phyloP scores from a whole-genome alignment of 2,113 vertebrate species.

The Fukomys damarensis region DNA sequence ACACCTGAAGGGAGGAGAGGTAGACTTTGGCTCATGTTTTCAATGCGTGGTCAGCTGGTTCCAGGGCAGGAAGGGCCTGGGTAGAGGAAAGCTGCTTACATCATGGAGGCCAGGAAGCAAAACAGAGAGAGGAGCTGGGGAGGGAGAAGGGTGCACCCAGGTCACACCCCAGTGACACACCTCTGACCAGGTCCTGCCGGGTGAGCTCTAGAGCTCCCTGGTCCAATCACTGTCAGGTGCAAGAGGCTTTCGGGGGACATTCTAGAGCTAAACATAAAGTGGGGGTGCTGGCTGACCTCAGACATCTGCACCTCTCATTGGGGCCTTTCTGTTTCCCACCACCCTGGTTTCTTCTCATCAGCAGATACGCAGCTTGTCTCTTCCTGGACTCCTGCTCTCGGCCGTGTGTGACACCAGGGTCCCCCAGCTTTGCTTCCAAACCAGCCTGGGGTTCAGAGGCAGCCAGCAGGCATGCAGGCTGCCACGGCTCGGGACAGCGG shows the following conservation, averaged over 20 bases:
- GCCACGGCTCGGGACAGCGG: too few relatives aligned
- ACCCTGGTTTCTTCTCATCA: background rate
- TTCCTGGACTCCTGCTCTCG: too few relatives aligned
- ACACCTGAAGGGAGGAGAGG: background rate
- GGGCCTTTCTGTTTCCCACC: accelerated
- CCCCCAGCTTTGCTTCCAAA: accelerated
- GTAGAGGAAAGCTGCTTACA: background rate
- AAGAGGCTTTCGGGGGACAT: background rate
- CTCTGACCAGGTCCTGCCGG: background rate
- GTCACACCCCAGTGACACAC: background rate
- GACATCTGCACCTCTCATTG: background rate
- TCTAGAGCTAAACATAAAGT: background rate
- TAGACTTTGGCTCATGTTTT: background rate
- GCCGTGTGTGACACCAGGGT: accelerated
- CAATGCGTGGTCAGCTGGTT: background rate
- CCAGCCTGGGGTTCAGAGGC: background rate
- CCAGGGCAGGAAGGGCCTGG: background rate
- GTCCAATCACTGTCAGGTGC: background rate
- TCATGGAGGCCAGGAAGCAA: background rate
- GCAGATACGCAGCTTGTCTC: background rate
- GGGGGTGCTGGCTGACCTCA: background rate
- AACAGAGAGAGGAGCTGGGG: background rate
- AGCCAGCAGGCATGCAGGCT: too few relatives aligned
- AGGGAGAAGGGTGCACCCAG: background rate
- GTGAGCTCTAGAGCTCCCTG: too few relatives aligned